These are phyloP conservation scores for Callaeas wilsoni DNA, from an alignment of 2,113 vertebrate genomes.

Conservation along the genomic window DNA sequence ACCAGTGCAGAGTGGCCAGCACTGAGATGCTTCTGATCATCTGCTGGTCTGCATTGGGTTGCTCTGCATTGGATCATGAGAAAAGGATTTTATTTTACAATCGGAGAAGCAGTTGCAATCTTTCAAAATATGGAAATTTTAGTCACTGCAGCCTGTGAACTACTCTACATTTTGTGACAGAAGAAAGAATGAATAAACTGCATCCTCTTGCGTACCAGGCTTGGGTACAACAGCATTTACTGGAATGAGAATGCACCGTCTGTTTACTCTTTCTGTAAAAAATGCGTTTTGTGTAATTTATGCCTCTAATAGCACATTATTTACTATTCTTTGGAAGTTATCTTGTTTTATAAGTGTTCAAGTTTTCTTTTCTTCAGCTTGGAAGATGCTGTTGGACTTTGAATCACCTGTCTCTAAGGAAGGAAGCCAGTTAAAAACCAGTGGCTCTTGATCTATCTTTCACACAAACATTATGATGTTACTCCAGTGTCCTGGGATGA, in stretches of 20 bases:
- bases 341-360: background rate
- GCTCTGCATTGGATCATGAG: background rate
- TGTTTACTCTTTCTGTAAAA: background rate
- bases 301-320: background rate
- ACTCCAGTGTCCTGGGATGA: background rate
- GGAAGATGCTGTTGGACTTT: background rate
- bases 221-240: background rate
- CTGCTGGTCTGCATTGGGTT: background rate
- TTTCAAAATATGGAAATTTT: background rate
- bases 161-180: background rate
- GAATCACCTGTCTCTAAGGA: background rate
- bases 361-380: background rate
- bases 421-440: background rate
- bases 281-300: background rate
- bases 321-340: background rate
- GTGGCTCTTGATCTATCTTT: background rate
- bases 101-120: background rate
- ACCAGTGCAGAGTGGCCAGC: background rate
- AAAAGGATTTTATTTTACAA: background rate
- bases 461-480: background rate
- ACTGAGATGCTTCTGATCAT: background rate
- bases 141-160: background rate
- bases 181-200: background rate
- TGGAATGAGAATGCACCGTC: background rate
- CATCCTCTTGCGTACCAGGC: background rate